These are phyloP conservation scores for Drosophila buzzatii DNA, from an alignment of 2,888 invertebrate species.

Conservation along the genomic window DNA sequence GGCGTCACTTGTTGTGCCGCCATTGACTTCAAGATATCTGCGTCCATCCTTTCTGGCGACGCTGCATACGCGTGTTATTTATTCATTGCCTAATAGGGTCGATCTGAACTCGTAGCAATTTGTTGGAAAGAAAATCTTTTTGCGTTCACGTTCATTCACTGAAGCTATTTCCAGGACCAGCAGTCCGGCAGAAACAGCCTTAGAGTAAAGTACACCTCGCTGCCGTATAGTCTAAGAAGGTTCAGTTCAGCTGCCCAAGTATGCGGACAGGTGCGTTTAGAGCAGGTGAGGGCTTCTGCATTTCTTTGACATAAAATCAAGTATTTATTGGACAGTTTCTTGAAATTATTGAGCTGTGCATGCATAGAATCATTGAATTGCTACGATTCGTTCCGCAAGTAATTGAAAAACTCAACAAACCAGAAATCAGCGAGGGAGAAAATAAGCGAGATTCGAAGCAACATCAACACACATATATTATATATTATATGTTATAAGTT, in stretches of 20 bases:
- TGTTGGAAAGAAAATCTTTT: conserved; percentile 22
- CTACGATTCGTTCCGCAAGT: conserved; percentile 10
- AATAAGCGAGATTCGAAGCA: no score
- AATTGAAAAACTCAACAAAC: conserved; percentile 20
- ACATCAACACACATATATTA: no score
- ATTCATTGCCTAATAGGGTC: conserved; percentile 36
- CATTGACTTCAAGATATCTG: conserved; percentile 41
- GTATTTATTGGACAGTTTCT: conserved; percentile 53
- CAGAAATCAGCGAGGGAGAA: not conserved
- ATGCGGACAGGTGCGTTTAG: conserved; percentile 26
- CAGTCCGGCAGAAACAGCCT: conserved; percentile 21
- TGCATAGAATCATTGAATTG: not conserved
- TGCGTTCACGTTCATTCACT: conserved; percentile 9
- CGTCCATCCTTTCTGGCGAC: not conserved
- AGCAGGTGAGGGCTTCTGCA: conserved; percentile 10
- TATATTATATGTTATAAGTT: no score
- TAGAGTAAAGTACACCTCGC: conserved; percentile 20
- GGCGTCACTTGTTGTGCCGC: conserved; percentile 36
- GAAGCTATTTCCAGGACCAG: conserved; percentile 25
- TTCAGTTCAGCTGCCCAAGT: conserved; percentile 16
- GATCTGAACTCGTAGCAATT: conserved; percentile 14
- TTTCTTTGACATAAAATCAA: conserved; percentile 44
- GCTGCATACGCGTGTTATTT: conserved; percentile 45
- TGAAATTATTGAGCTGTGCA: conserved; percentile 33
- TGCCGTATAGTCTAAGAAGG: not conserved